Conservation (phyloP, 1,140 invertebrate species). For the Bombus consobrinus region DNA sequence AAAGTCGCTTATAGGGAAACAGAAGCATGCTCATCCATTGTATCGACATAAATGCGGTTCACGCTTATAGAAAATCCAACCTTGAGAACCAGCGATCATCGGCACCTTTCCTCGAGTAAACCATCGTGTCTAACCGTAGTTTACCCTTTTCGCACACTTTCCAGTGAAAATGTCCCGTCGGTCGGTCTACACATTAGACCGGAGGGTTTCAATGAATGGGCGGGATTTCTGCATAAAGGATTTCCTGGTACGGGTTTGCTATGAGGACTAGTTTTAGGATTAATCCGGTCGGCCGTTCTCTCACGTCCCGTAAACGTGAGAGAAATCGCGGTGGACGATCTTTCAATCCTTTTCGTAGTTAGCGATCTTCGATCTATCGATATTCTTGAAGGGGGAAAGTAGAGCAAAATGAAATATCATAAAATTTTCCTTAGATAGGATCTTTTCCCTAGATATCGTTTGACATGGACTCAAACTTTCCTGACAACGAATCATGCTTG, state of each 20-base stretch:
- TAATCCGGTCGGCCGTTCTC: constrained; percentile 51
- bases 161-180: constrained; percentile 24
- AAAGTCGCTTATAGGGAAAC: too few relatives aligned
- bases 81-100: neutral
- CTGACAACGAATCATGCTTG: too few relatives aligned
- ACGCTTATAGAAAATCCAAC: too few relatives aligned
- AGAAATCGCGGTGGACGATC: constrained; percentile 45
- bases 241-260: constrained; percentile 2
- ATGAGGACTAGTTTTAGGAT: constrained; percentile 48
- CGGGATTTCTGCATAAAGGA: constrained; percentile 67
- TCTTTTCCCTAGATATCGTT: neutral
- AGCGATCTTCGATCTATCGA: neutral
- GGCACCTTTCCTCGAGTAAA: constrained; percentile 14
- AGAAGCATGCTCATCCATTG: too few relatives aligned
- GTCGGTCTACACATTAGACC: constrained; percentile 6
- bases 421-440: neutral
- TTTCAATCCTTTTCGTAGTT: neutral
- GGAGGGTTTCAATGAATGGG: constrained; percentile 52
- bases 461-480: too few relatives aligned
- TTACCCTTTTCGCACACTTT: constrained; percentile 26
- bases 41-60: too few relatives aligned
- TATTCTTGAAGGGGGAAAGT: neutral
- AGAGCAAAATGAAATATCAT: neutral
- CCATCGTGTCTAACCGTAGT: neutral
- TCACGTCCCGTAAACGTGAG: constrained; percentile 48